Evolutionary conservation across 2,113 vertebrate genomes (phyloP), one percentile per base, ranked within the genome.

Genomic region (Megalops atlanticus): DNA sequence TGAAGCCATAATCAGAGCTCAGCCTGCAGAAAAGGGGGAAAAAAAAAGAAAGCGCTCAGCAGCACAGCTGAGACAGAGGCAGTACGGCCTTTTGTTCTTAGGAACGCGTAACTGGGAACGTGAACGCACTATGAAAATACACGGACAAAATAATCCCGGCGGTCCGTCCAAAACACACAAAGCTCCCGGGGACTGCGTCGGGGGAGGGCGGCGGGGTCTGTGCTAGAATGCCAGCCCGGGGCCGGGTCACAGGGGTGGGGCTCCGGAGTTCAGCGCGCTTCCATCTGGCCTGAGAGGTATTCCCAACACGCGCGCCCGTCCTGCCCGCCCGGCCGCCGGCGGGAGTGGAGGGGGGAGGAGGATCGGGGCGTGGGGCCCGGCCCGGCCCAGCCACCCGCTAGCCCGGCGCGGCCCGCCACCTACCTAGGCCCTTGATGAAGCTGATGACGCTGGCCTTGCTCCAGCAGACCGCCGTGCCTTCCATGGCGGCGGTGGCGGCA

Each of bases 341-440:
- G 21, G 14, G 54, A n/a, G 54, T 1, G 0, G 3, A n/a, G n/a
- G 58, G 52, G 52, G 52, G 21, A 0, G 21, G 18, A 4, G 52
- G 21, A 27, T 72, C 74, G 71, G 33, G 33, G 79, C 79, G 83
- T 84, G 71, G 33, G 33, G 79, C 79, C 84, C 85, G 71, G 54
- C 31, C 39, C 35, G 33, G 33, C 70, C 2, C 2, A 35, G 33
- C 31, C 2, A 72, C 38, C 71, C 15, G 0, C 71, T 21, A 15
- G n/a, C n/a, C n/a, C n/a, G n/a, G n/a, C n/a, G 16, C 49, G 2
- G 15, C 35, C 47, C 64, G 74, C 1, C 91, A 98, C 98, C 93
- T 97, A 98, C 97, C 97, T 39, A 98, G 95, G 38, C 95, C 96
- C 89, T 97, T 98, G 91, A 99, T 97, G 91, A 98, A 95, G 95